phyloP scores from a whole-genome alignment of 2,113 vertebrate genomes.

The Bufo bufo region DNA sequence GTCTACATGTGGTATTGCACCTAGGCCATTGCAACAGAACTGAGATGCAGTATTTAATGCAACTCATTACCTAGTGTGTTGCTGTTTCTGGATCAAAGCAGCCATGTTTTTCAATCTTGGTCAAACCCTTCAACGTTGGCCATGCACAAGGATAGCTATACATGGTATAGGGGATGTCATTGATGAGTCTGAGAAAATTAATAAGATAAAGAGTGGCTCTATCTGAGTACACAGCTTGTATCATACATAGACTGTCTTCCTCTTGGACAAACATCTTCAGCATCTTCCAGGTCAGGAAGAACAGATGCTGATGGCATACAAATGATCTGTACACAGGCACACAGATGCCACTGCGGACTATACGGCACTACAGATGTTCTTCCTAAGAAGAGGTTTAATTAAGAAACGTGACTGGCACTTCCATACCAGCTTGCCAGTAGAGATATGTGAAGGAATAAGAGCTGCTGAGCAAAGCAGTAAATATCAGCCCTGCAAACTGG shows the following conservation, averaged over 20 bases:
- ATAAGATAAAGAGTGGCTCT: not conserved
- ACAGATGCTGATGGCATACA: slow-evolving; percentile 66
- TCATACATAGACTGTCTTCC: not conserved
- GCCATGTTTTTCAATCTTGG: too few species aligned
- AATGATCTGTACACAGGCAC: slow-evolving; percentile 63
- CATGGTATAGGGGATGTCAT: not conserved
- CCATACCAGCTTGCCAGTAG: slow-evolving; percentile 66
- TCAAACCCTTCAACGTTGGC: not conserved
- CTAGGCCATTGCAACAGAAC: too few species aligned
- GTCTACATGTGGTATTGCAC: too few species aligned
- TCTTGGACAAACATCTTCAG: not conserved
- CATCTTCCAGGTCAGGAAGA: slow-evolving; percentile 64
- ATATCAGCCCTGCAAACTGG: slow-evolving; percentile 28
- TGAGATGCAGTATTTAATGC: too few species aligned
- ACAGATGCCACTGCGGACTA: slow-evolving; percentile 64
- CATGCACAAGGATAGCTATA: not conserved
- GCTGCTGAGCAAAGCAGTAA: slow-evolving; percentile 19
- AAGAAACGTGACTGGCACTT: slow-evolving; percentile 67
- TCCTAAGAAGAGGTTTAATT: slow-evolving; percentile 68
- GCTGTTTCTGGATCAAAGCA: too few species aligned
- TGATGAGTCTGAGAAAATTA: not conserved
- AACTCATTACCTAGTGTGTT: too few species aligned
- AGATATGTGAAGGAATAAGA: slow-evolving; percentile 56
- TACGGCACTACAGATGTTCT: slow-evolving; percentile 67
- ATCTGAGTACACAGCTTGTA: not conserved